These are phyloP conservation scores for Furnarius figulus DNA, from an alignment of 2,113 vertebrate species.

Conservation along the genomic window DNA sequence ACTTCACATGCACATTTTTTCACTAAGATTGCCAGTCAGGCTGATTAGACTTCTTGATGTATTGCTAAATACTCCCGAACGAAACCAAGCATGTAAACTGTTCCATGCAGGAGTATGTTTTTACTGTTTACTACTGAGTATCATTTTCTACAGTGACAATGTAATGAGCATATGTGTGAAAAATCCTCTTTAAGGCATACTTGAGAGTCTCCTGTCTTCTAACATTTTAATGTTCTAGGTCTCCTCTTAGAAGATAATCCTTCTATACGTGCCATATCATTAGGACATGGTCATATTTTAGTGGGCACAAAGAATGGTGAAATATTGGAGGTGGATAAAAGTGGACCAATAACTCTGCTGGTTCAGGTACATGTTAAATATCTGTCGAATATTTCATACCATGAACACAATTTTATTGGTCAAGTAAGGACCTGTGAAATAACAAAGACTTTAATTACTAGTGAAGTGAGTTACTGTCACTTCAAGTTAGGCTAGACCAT, in stretches of 20 bases:
- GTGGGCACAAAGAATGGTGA: slow-evolving; percentile 98
- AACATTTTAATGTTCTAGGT: slow-evolving; percentile 75
- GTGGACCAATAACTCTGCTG: slow-evolving; percentile 90
- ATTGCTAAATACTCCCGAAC: background rate
- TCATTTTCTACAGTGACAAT: background rate
- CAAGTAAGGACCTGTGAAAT: background rate
- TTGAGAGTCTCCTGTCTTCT: background rate
- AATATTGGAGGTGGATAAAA: slow-evolving; percentile 98
- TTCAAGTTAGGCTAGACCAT: background rate
- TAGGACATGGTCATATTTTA: slow-evolving; percentile 96
- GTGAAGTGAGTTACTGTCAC: background rate
- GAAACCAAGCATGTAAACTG: background rate
- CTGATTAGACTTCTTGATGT: background rate
- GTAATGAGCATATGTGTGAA: background rate
- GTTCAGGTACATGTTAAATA: slow-evolving; percentile 77
- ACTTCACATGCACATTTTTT: background rate
- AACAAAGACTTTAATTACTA: background rate
- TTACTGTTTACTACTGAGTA: background rate
- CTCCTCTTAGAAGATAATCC: slow-evolving; percentile 98
- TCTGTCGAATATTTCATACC: background rate
- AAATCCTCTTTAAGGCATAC: background rate
- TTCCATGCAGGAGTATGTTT: background rate
- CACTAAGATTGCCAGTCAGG: background rate
- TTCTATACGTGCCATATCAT: slow-evolving; percentile 98
- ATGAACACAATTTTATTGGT: background rate